A percentile compares a stretch with the other conserved stretches of the same genome.
phyloP scores from a whole-genome alignment of 2,888 invertebrate genomes.

The Sinhomidia bicolor region DNA sequence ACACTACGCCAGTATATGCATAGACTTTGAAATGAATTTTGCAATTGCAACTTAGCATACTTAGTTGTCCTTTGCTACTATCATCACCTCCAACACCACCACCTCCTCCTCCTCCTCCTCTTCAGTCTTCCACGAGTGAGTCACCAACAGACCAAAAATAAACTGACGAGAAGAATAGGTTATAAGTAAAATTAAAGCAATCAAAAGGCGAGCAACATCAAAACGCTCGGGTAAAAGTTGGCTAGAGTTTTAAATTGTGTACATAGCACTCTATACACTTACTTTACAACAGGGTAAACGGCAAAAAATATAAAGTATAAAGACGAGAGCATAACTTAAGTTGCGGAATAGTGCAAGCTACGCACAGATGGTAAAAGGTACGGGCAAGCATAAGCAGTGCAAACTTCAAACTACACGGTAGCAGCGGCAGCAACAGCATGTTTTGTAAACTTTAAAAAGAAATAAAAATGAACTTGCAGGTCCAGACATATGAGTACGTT shows the following conservation, averaged over 20 bases:
- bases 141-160: slow-evolving; percentile 74
- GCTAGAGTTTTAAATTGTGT: neutral
- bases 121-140: slow-evolving; percentile 65
- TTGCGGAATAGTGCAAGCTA: neutral
- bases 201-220: slow-evolving; percentile 13
- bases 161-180: slow-evolving; percentile 51
- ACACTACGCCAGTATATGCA: neutral
- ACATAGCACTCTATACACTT: too few relatives aligned
- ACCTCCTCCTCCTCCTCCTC: slow-evolving; percentile 75
- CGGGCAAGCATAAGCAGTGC: neutral
- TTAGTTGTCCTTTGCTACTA: slow-evolving; percentile 42
- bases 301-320: neutral
- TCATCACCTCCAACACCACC: slow-evolving; percentile 57
- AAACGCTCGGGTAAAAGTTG: slow-evolving; percentile 53
- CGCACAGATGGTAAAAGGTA: neutral
- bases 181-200: slow-evolving; percentile 45
- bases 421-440: neutral
- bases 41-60: neutral
- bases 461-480: slow-evolving; percentile 15
- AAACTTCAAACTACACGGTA: too few relatives aligned
- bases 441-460: neutral
- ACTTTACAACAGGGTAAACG: too few relatives aligned
- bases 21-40: neutral
- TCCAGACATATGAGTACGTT: neutral
- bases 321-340: neutral